Evolutionary conservation across 2,888 invertebrate genomes (phyloP), one percentile per base, ranked within the genome.

Genomic region (Portevinia maculata): DNA sequence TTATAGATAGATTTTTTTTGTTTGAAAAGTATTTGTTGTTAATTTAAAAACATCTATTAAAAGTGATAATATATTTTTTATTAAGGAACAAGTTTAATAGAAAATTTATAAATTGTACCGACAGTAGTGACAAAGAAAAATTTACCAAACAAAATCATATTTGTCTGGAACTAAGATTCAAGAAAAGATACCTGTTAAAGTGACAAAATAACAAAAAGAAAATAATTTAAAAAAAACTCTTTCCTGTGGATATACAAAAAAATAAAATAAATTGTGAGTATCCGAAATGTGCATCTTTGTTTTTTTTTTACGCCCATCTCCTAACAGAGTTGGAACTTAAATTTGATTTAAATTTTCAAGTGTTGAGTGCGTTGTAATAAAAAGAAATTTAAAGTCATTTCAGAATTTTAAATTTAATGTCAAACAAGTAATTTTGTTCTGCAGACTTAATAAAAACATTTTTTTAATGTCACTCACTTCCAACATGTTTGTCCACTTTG

Each of bases 241-340:
- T 44, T 28, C 44, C 44, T 46, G 46, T 64, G 73, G 53, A 64
- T 73, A 53, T 34, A 71, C 32, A 28, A 53, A 55, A 37, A 13
- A 48, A 17, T 24, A 34, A 46, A 55, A 1, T 6, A 13, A 57
- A 74, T 53, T 55, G 74, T 74, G 64, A 74, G 74, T 73, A 62
- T 13, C 9, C 1, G 9, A 34, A 21, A 17, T n/a, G 4, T 32
- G 15, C 17, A 24, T 13, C 28, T 39, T 69, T 48, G 0, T 50
- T 15, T 41, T n/a, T 53, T 32, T 55, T 37, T 48, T 34, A 46
- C 9, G 19, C 19, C 15, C 21, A 37, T 34, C 28, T 24, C 50
- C 15, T 30, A 50, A 7, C 17, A 32, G 19, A n/a, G 65, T 9
- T 53, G 48, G n/a, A n/a, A n/a, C n/a, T n/a, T n/a, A n/a, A n/a